phyloP scores from a whole-genome alignment of 2,113 vertebrate genomes.

The Anarhynchus alexandrinus region DNA sequence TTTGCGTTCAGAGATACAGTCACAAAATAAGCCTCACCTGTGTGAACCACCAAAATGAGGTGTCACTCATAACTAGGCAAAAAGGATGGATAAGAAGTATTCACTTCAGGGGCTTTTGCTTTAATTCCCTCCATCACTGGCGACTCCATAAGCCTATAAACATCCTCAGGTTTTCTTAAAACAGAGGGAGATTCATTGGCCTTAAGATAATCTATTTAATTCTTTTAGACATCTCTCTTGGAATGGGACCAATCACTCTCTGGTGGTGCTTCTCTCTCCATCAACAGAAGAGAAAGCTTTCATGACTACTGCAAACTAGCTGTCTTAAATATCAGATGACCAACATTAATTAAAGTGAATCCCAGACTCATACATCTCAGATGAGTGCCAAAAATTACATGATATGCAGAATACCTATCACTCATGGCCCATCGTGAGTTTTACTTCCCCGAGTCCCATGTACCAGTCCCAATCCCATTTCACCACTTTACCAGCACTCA shows the following conservation, averaged over 20 bases:
- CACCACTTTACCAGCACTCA: not conserved
- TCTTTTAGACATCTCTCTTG: not conserved
- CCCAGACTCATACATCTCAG: not conserved
- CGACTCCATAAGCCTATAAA: not conserved
- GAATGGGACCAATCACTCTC: accelerated
- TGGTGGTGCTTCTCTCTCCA: not conserved
- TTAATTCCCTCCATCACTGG: not conserved
- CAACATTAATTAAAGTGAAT: not conserved
- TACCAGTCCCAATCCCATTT: not conserved
- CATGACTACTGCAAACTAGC: not conserved
- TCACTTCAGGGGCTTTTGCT: not conserved
- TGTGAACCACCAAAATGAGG: not conserved
- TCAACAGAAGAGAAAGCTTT: not conserved
- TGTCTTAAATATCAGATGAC: not conserved
- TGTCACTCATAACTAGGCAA: not conserved
- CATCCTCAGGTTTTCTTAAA: not conserved
- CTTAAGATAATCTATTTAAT: not conserved
- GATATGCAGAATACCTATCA: not conserved
- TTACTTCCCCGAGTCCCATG: not conserved
- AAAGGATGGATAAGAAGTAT: not conserved
- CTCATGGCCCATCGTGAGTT: not conserved
- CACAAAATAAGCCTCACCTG: not conserved
- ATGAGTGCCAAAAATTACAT: not conserved
- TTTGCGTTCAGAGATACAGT: not conserved
- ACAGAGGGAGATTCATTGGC: not conserved